phyloP scores from a whole-genome alignment of 2,797 vertebrate species.

The Chaetophractus vellerosus region DNA sequence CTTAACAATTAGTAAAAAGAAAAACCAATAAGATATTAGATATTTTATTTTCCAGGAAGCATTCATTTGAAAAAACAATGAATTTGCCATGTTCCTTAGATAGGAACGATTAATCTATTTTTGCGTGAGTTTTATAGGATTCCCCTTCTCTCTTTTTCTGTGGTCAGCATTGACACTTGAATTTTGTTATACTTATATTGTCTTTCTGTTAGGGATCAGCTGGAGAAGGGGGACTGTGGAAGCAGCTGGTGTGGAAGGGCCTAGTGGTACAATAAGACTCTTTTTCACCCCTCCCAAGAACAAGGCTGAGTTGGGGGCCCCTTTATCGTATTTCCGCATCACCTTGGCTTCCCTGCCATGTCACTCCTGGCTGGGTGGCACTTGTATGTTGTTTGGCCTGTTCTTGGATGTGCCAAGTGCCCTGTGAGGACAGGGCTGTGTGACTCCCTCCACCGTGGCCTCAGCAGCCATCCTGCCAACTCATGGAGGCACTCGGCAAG shows the following conservation, averaged over 20 bases:
- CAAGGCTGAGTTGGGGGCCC: background rate
- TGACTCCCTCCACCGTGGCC: background rate
- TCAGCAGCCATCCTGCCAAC: background rate
- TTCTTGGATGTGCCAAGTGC: background rate
- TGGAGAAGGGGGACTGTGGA: background rate
- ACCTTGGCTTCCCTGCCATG: too few relatives aligned
- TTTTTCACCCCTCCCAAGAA: background rate
- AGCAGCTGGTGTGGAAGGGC: too few relatives aligned
- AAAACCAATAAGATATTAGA: background rate
- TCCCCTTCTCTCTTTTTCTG: background rate
- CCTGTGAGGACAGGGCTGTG: fast-evolving
- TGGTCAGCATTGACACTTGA: background rate
- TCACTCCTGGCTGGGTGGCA: too few relatives aligned
- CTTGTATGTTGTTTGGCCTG: background rate
- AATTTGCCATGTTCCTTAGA: background rate
- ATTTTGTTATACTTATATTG: fast-evolving
- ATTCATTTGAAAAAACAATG: background rate
- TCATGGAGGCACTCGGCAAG: too few relatives aligned
- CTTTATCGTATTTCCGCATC: background rate
- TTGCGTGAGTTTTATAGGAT: background rate
- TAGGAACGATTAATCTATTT: background rate
- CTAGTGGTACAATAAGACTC: background rate
- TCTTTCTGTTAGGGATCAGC: background rate
- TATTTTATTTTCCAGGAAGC: background rate
- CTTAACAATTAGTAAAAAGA: background rate